These are phyloP conservation scores for Phrynocephalus forsythii DNA, from an alignment of 2,797 vertebrate species.

Conservation along the genomic window DNA sequence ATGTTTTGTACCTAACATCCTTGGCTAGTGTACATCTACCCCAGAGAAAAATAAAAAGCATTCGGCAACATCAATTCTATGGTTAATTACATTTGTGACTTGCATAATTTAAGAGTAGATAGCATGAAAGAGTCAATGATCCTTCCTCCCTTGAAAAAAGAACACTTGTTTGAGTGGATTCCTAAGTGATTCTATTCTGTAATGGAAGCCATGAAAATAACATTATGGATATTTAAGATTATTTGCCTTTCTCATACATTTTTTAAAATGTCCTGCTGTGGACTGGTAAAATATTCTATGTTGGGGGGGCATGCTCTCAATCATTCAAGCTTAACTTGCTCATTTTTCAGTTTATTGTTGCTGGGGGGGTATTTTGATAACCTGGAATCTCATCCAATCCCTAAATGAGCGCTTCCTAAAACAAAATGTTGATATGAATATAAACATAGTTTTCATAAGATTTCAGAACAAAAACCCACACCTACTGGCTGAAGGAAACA, in stretches of 20 bases:
- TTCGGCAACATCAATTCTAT: conserved; percentile 6
- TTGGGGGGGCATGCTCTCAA: not conserved
- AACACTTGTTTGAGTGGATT: conserved; percentile 40
- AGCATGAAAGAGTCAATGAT: conserved; percentile 23
- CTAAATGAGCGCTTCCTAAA: conserved; percentile 47
- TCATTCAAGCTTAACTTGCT: conserved; percentile 22
- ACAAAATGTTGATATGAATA: conserved; percentile 29
- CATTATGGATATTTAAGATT: conserved; percentile 28
- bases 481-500: conserved; percentile 43
- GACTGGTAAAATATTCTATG: conserved; percentile 48
- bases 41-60: conserved; percentile 28
- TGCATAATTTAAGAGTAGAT: not conserved
- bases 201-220: conserved; percentile 62
- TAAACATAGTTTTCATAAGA: conserved; percentile 38
- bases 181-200: conserved; percentile 43
- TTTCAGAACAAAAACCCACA: conserved; percentile 58
- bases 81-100: conserved; percentile 4
- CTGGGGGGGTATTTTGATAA: conserved; percentile 30
- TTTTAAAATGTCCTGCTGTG: conserved; percentile 22
- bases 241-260: not conserved
- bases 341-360: conserved; percentile 48
- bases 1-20: conserved; percentile 33
- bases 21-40: conserved; percentile 35
- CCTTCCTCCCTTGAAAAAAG: conserved; percentile 11
- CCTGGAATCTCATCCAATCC: conserved; percentile 14